phyloP scores from a whole-genome alignment of 1,140 invertebrate species.

The Drosophila virilis region DNA sequence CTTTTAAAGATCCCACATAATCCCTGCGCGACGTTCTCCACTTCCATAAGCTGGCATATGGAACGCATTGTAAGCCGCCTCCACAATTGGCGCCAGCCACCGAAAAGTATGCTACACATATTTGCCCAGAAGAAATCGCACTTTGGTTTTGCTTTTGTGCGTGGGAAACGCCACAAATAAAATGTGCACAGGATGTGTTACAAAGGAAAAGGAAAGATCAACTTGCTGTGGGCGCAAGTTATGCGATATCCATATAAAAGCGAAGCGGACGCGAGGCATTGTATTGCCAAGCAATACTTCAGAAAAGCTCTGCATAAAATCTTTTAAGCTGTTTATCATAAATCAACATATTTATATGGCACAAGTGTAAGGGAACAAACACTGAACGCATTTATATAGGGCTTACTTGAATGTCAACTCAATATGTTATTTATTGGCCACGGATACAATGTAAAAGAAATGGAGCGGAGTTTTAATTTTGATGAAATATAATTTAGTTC shows the following conservation, averaged over 20 bases:
- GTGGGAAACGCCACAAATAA: constrained; percentile 29
- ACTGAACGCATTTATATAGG: too few species aligned
- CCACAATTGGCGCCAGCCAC: constrained; percentile 28
- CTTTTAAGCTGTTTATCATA: constrained; percentile 18
- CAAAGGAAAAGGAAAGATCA: not conserved
- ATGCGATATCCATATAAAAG: not conserved
- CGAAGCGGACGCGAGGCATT: constrained; percentile 16
- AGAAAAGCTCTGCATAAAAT: constrained; percentile 13
- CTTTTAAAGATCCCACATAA: constrained; percentile 55
- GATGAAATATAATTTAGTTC: too few species aligned
- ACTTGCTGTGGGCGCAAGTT: constrained; percentile 6
- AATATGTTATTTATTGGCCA: not conserved
- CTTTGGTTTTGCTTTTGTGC: constrained; percentile 13
- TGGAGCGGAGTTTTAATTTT: too few species aligned
- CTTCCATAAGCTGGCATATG: constrained; percentile 10
- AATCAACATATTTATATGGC: constrained; percentile 16
- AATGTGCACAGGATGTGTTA: constrained; percentile 1
- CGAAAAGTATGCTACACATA: constrained; percentile 32
- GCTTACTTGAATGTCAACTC: too few species aligned
- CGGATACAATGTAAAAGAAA: too few species aligned
- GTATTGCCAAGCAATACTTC: constrained; percentile 9
- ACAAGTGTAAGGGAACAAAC: too few species aligned
- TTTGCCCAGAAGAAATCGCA: constrained; percentile 27
- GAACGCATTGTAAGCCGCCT: constrained; percentile 5
- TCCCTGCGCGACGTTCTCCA: not conserved